phyloP scores from a whole-genome alignment of 2,113 vertebrate species.

The Lepisosteus oculatus region DNA sequence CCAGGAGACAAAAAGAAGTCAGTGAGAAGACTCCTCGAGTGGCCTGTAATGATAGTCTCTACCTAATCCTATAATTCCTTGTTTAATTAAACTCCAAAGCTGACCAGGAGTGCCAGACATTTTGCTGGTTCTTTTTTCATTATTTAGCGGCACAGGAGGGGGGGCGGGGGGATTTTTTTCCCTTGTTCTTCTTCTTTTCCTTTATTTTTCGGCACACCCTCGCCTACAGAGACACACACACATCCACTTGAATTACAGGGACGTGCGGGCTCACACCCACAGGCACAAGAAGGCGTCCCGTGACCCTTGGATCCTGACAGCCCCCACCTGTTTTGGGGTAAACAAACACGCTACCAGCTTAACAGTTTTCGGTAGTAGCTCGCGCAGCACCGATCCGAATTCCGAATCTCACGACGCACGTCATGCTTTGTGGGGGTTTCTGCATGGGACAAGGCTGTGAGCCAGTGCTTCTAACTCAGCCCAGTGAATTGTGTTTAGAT shows the following conservation, averaged over 20 bases:
- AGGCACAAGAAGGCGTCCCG: background rate
- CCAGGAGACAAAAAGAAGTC: slow-evolving; percentile 70
- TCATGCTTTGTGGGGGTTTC: no score
- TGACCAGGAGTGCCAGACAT: slow-evolving; percentile 65
- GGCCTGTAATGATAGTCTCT: slow-evolving; percentile 77
- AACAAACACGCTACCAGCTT: background rate
- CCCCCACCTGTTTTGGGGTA: background rate
- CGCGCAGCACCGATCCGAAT: background rate
- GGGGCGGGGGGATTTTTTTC: slow-evolving; percentile 21
- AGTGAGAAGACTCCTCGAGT: slow-evolving; percentile 66
- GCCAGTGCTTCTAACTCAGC: slow-evolving; percentile 31
- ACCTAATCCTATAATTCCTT: slow-evolving; percentile 84
- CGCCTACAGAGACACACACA: slow-evolving; percentile 19
- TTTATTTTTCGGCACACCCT: background rate
- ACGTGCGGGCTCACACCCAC: background rate
- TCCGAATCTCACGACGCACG: no score
- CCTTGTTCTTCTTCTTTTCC: slow-evolving; percentile 40
- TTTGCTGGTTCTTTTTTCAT: slow-evolving; percentile 65
- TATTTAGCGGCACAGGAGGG: slow-evolving; percentile 41
- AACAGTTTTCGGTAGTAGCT: background rate
- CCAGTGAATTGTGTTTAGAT: no score
- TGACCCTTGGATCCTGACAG: background rate
- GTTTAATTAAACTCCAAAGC: slow-evolving; percentile 81
- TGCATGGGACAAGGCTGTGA: background rate
- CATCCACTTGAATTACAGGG: slow-evolving; percentile 3